Conservation (phyloP, 2,113 vertebrate genomes). For the Chaetura pelagica region DNA sequence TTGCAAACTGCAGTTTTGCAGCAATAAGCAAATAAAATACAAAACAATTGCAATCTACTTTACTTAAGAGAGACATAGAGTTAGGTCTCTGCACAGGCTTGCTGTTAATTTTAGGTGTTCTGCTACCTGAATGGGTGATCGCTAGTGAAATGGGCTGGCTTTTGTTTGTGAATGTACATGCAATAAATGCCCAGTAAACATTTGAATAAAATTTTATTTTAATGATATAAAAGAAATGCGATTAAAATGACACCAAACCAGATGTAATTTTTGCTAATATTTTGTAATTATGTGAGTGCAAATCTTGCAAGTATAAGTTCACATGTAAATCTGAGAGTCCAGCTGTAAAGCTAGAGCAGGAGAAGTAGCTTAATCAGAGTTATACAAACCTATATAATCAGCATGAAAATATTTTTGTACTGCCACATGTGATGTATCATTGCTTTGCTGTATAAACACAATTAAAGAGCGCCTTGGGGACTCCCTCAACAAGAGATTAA, state of each 20-base stretch:
- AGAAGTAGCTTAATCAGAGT: slow-evolving; percentile 59
- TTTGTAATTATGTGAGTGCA: slow-evolving; percentile 30
- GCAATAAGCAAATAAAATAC: background rate
- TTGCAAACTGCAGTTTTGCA: background rate
- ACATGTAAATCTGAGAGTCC: slow-evolving; percentile 41
- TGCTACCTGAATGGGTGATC: background rate
- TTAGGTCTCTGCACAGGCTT: background rate
- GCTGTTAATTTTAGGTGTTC: background rate
- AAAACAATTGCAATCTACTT: background rate
- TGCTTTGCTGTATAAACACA: slow-evolving; percentile 72
- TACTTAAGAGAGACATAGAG: background rate
- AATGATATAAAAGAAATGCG: background rate
- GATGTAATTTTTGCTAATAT: slow-evolving; percentile 18
- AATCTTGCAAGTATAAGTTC: slow-evolving; percentile 1
- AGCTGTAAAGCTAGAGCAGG: slow-evolving; percentile 45
- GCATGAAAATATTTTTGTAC: slow-evolving; percentile 74
- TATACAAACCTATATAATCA: slow-evolving; percentile 65
- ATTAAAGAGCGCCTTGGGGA: slow-evolving; percentile 68
- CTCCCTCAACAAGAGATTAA: slow-evolving; percentile 69
- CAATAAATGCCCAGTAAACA: background rate
- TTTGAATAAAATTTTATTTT: background rate
- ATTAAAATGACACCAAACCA: background rate
- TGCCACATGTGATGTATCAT: slow-evolving; percentile 73
- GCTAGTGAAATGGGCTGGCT: background rate
- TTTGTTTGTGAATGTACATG: background rate